phyloP scores from a whole-genome alignment of 2,797 vertebrate genomes.

The Aselliscus stoliczkanus region DNA sequence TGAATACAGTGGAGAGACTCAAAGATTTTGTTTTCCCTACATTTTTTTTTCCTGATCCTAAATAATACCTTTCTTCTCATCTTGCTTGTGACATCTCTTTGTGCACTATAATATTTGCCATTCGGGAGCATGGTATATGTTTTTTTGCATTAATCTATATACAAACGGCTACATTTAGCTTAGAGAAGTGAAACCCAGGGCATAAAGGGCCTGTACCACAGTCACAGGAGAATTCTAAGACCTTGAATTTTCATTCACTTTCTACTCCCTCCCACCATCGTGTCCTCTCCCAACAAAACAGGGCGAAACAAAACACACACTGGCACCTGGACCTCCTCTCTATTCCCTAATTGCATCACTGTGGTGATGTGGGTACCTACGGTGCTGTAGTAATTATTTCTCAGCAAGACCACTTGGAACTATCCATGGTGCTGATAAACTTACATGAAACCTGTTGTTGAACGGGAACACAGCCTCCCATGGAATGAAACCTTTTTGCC shows the following conservation, averaged over 20 bases:
- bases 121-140: neutral
- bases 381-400: neutral
- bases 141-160: neutral
- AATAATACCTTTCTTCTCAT: neutral
- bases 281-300: neutral
- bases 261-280: too few species aligned
- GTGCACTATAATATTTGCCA: neutral
- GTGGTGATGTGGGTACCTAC: neutral
- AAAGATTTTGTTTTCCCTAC: neutral
- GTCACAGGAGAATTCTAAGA: neutral
- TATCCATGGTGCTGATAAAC: conserved; percentile 36
- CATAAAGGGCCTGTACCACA: neutral
- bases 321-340: neutral
- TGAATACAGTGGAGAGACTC: neutral
- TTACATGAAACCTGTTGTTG: neutral
- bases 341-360: neutral
- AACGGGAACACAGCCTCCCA: neutral
- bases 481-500: neutral
- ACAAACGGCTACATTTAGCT: neutral
- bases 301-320: neutral
- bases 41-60: neutral
- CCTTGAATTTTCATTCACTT: neutral
- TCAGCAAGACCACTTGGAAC: neutral
- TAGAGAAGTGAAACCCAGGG: neutral
- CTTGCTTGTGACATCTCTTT: neutral